Evolutionary conservation across 2,113 vertebrate genomes (phyloP).

Genomic region (Hemichromis elongatus): DNA sequence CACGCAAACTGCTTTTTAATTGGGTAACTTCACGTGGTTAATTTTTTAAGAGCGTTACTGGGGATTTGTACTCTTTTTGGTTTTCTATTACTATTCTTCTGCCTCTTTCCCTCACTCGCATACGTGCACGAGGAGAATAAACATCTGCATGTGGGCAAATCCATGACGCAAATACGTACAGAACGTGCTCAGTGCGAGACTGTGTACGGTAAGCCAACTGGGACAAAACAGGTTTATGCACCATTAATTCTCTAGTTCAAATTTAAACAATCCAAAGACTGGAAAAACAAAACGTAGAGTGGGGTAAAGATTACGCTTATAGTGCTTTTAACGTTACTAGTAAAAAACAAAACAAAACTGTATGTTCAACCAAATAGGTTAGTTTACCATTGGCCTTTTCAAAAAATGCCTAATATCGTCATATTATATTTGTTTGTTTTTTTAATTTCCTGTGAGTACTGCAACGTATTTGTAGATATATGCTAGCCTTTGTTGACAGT

Average conservation of each 20-base stretch:
- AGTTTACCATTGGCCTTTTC: neutral
- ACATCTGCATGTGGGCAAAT: constrained; percentile 78
- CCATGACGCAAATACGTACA: constrained; percentile 42
- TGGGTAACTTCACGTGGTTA: neutral
- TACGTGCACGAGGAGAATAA: constrained; percentile 69
- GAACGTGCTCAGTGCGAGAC: neutral
- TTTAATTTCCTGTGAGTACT: neutral
- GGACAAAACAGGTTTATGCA: neutral
- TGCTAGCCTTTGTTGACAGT: neutral
- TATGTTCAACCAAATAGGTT: neutral
- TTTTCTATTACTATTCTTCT: too few relatives aligned
- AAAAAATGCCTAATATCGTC: neutral
- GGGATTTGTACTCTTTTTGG: neutral
- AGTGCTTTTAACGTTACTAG: neutral
- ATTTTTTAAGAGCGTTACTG: neutral
- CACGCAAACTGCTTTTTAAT: neutral
- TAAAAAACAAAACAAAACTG: neutral
- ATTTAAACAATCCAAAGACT: neutral
- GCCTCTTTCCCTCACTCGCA: neutral
- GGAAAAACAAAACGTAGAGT: neutral
- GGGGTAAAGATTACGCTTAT: neutral
- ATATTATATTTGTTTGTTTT: neutral
- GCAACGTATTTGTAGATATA: neutral
- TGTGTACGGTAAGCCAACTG: neutral
- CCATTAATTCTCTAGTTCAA: neutral